A percentile compares a stretch with the other conserved stretches of the same genome.
These are phyloP conservation scores for Corydoras sp. DNA, from an alignment of 2,113 vertebrate species.

Conservation along the genomic window DNA sequence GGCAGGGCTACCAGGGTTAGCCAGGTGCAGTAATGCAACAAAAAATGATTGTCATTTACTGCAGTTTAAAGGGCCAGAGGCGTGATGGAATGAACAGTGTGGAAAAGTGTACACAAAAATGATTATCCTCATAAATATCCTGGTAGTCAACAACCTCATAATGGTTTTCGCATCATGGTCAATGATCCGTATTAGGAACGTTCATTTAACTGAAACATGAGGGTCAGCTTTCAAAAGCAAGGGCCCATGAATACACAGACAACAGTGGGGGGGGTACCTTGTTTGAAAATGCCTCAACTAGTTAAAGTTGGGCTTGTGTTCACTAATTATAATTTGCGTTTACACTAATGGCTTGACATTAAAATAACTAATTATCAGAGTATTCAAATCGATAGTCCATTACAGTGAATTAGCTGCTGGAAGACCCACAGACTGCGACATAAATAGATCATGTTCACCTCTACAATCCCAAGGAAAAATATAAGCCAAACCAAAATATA, in stretches of 20 bases:
- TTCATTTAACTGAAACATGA: not conserved
- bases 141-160: not conserved
- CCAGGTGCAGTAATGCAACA: conserved; percentile 9
- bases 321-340: too few relatives aligned
- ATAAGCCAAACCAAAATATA: too few relatives aligned
- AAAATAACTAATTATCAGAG: too few relatives aligned
- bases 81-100: conserved; percentile 3
- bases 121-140: not conserved
- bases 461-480: too few relatives aligned
- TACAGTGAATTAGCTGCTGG: too few relatives aligned
- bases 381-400: too few relatives aligned
- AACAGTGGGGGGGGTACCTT: too few relatives aligned
- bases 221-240: not conserved
- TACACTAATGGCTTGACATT: too few relatives aligned
- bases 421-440: too few relatives aligned
- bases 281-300: too few relatives aligned
- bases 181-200: not conserved
- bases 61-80: conserved; percentile 15
- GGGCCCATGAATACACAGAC: not conserved
- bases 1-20: conserved; percentile 29
- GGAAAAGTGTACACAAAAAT: not conserved
- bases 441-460: too few relatives aligned
- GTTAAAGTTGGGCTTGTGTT: too few relatives aligned
- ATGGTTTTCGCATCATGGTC: not conserved
- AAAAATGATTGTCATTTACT: conserved; percentile 2